phyloP scores from a whole-genome alignment of 2,888 invertebrate species.

The Mesorhabditis belari region DNA sequence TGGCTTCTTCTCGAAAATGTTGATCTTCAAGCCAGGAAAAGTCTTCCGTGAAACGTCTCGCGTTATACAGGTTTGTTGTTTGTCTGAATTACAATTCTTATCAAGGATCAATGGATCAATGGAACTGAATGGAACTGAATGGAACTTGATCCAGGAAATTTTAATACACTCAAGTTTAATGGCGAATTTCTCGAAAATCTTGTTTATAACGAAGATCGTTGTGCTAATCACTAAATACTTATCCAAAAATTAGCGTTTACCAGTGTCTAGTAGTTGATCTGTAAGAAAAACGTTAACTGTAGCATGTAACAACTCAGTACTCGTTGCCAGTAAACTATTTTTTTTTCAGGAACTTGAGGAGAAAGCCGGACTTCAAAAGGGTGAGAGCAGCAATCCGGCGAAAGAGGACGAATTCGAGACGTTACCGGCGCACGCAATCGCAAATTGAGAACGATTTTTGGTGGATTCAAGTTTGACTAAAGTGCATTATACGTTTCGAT shows the following conservation, averaged over 20 bases:
- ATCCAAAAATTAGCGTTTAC: no score
- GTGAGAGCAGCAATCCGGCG: slow-evolving; percentile 18
- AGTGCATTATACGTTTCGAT: no score
- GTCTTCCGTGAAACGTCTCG: slow-evolving; percentile 25
- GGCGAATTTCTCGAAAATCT: no score
- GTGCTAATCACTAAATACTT: no score
- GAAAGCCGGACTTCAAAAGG: neutral
- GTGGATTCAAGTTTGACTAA: no score
- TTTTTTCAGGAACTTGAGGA: neutral
- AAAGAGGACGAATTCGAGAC: slow-evolving; percentile 13
- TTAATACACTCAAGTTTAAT: no score
- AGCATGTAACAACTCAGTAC: neutral
- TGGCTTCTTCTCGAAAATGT: slow-evolving; percentile 24
- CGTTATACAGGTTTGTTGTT: slow-evolving; percentile 23
- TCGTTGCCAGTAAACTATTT: neutral
- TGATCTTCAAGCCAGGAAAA: slow-evolving; percentile 37
- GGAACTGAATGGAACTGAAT: neutral
- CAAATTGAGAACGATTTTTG: slow-evolving; percentile 9
- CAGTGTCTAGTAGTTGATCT: no score
- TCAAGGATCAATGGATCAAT: slow-evolving; percentile 1
- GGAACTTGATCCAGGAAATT: neutral
- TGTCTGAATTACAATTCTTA: neutral
- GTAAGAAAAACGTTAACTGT: no score
- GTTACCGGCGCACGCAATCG: slow-evolving; percentile 23
- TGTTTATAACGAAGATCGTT: no score